Percentiles rank a stretch among this genome's conserved stretches.
Conservation (phyloP, 2,888 invertebrate genomes). For the Meliscaeva auricollis region DNA sequence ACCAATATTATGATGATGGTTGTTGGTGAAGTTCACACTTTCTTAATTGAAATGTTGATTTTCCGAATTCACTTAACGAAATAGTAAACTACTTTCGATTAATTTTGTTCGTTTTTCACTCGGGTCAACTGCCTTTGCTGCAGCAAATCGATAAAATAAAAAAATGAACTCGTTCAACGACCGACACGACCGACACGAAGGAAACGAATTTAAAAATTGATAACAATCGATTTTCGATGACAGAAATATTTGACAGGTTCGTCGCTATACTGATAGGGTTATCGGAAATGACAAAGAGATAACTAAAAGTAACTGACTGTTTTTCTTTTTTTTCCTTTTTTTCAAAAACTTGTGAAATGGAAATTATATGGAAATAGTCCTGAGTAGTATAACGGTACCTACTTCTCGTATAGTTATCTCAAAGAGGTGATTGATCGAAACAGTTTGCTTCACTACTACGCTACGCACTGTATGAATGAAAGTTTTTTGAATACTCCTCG, state of each 20-base stretch:
- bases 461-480: constrained; percentile 44
- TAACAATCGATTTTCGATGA: constrained; percentile 56
- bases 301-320: not conserved
- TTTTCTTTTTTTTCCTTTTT: not conserved
- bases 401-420: not conserved
- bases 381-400: not conserved
- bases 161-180: constrained; percentile 43
- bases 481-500: constrained; percentile 3
- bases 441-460: not conserved
- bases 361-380: constrained; percentile 5
- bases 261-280: constrained; percentile 50
- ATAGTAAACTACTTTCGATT: constrained; percentile 71
- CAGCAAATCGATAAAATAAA: constrained; percentile 50
- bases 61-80: constrained; percentile 65
- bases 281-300: constrained; percentile 30
- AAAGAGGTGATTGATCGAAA: constrained; percentile 32
- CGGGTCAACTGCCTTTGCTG: constrained; percentile 48
- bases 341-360: not conserved
- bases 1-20: constrained; percentile 2
- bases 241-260: constrained; percentile 46
- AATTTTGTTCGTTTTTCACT: constrained; percentile 4
- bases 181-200: not conserved
- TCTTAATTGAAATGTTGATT: constrained; percentile 76
- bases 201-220: constrained; percentile 34
- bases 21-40: constrained; percentile 64